Base-by-base conservation (phyloP, 2,797 vertebrate species). In the Girardinus metallicus region DNA sequence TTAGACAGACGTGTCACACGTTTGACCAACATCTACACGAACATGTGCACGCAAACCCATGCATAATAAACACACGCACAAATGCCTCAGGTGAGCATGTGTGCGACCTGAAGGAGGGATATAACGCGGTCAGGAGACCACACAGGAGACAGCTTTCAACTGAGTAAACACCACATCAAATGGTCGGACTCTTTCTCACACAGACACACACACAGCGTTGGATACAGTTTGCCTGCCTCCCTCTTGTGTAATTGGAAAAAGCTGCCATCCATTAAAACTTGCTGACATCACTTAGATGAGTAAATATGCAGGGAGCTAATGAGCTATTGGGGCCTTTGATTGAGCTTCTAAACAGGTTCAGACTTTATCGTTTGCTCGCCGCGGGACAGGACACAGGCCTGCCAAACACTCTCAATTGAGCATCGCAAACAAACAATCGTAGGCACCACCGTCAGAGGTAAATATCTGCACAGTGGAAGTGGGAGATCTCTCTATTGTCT, bases 111-210 rank as follows among this genome's bases (percentile, higher is more conserved):
- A 82, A 89, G 90, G 85, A 88, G 89, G 93, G 92, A 92, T 70
- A 70, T 90, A 92, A 92, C 88, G 88, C 77, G 86, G 88, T 92
- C 88, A 92, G 71, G 55, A 93, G 94, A 95, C 94, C 94, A 95
- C 94, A 95, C 94, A 95, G 92, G 91, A 95, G 93, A 95, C 92
- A 95, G 93, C 94, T 94, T 94, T 95, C 92, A 93, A 91, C 91
- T 91, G 92, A 90, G 94, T 96, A 96, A 96, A 96, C 95, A 96
- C 95, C 93, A 95, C 95, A 95, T 95, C 95, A 96, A 94, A 95
- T 81, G 88, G 80, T 89, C 85, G 83, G 84, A 77, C 80, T 23
- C 82, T 47, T 77, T 72, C 82, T 18, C 80, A 78, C 79, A 80
- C 80, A 68, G 55, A 66, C 34, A 84, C 73, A 86, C 77, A 85